Base-by-base conservation (phyloP, 2,888 invertebrate species). In the Xylocampa areola region DNA sequence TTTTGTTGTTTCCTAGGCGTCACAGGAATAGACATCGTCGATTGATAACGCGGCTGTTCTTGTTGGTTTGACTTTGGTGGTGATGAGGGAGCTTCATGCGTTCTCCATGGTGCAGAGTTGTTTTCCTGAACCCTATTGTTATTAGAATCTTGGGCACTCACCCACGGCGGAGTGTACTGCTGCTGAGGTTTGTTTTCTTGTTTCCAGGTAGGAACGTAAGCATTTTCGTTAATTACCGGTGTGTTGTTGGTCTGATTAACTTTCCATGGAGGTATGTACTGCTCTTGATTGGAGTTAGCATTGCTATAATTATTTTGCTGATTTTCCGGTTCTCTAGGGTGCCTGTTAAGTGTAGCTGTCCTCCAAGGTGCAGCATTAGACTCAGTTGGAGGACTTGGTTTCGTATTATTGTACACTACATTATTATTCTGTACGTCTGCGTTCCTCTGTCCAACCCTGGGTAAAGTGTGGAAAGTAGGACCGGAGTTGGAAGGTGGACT, bases 21-120 rank as follows among this genome's bases (percentile, higher is more conserved):
- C 4, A 94, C 90, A 6, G 94, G 94, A 65, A 94, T 94, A 0
- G 94, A 93, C 84, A 94, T 94, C 2, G 91, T 86, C 1, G 94
- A 89, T 72, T 94, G 94, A 52, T 90, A 94, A 41, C 94, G 85
- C 4, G 90, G 88, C 73, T 86, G 90, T 48, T 88, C 87, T 41
- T 81, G 84, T 43, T 77, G 79, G 40, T 79, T 80, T 7, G 61
- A 10, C 6, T 79, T 80, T 10, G 86, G 85, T 32, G 84, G 80
- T 29, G 86, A 81, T 7, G 75, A 37, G 4, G 85, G 85, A 11
- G 74, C 73, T 48, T 80, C 86, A 47, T 88, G 87, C 11, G 76
- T 60, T 58, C 85, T 86, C 91, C 91, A 88, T 4, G 86, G 84
- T 14, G 83, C 68, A 27, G 68, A 76, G 39, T 75, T 75, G 36